A percentile compares a stretch with the other conserved stretches of the same genome.
Evolutionary conservation across 2,888 invertebrate genomes (phyloP).

Genomic region (Entomobrya proxima): DNA sequence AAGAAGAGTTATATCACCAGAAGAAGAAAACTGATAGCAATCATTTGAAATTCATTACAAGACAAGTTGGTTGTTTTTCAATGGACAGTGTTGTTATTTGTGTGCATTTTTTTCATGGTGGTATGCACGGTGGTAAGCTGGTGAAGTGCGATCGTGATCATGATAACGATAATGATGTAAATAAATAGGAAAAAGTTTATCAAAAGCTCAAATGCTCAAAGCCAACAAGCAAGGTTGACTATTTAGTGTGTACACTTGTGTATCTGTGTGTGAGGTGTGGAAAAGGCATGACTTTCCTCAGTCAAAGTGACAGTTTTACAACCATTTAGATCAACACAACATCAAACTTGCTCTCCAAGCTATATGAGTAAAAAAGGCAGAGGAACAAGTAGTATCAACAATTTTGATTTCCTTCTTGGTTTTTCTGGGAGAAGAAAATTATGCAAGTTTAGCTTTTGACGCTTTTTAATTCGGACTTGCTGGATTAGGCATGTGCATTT

Average conservation of each 20-base stretch:
- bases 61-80: slow-evolving; percentile 43
- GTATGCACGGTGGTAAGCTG: not conserved
- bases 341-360: slow-evolving; percentile 67
- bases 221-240: too few species aligned
- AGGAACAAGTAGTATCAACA: not conserved
- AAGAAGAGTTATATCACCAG: too few species aligned
- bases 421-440: not conserved
- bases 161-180: slow-evolving; percentile 59
- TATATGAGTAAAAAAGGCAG: slow-evolving; percentile 49
- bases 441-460: not conserved
- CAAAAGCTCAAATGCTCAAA: slow-evolving; percentile 15
- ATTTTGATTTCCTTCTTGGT: slow-evolving; percentile 51
- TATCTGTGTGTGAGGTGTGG: slow-evolving; percentile 55
- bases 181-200: slow-evolving; percentile 42
- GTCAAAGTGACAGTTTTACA: slow-evolving; percentile 70
- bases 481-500: not conserved
- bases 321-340: slow-evolving; percentile 70
- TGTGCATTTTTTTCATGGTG: not conserved
- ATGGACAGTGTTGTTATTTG: not conserved
- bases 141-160: slow-evolving; percentile 29
- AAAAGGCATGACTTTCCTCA: slow-evolving; percentile 70
- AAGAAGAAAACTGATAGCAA: too few species aligned
- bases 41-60: slow-evolving; percentile 58
- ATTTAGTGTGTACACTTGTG: too few species aligned
- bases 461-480: not conserved